phyloP scores from a whole-genome alignment of 2,888 invertebrate species.

The Girardia tigrina region DNA sequence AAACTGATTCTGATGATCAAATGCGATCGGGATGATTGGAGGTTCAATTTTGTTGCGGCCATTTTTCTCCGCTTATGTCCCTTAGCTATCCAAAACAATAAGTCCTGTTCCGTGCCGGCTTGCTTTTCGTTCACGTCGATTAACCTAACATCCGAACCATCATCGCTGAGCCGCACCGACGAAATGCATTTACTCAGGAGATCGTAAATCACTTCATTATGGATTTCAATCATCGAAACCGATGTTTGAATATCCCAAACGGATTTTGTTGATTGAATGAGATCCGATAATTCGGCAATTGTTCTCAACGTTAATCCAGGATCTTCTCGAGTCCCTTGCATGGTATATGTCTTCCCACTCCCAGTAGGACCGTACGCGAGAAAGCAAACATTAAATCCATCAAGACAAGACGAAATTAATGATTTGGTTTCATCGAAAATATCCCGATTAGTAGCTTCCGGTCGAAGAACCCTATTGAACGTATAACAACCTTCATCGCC shows the following conservation, averaged over 20 bases:
- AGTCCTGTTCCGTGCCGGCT: slow-evolving; percentile 28
- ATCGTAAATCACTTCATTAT: slow-evolving; percentile 30
- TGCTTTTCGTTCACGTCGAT: slow-evolving; percentile 28
- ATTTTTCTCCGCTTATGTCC: slow-evolving; percentile 30
- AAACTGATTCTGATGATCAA: slow-evolving; percentile 24
- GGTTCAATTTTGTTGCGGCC: slow-evolving; percentile 28
- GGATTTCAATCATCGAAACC: slow-evolving; percentile 31
- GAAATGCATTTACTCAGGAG: slow-evolving; percentile 25
- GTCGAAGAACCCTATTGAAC: slow-evolving; percentile 24
- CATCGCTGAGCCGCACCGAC: slow-evolving; percentile 16
- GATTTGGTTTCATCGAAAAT: slow-evolving; percentile 32
- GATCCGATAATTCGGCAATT: slow-evolving; percentile 19
- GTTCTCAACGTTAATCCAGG: slow-evolving; percentile 28
- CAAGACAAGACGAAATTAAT: slow-evolving; percentile 26
- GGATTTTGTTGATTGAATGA: not conserved
- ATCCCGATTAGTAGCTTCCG: slow-evolving; percentile 7
- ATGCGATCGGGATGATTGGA: slow-evolving; percentile 31
- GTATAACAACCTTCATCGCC: slow-evolving; percentile 26
- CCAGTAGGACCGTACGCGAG: slow-evolving; percentile 31
- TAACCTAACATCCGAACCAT: slow-evolving; percentile 29
- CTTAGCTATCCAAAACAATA: slow-evolving; percentile 29
- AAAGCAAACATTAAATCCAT: slow-evolving; percentile 32
- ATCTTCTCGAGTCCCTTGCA: slow-evolving; percentile 28
- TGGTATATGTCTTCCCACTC: slow-evolving; percentile 31
- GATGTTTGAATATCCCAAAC: slow-evolving; percentile 23